Percentiles rank a stretch among this genome's conserved stretches.
Evolutionary conservation across 2,797 vertebrate genomes (phyloP).

Genomic region (Synanceia verrucosa): DNA sequence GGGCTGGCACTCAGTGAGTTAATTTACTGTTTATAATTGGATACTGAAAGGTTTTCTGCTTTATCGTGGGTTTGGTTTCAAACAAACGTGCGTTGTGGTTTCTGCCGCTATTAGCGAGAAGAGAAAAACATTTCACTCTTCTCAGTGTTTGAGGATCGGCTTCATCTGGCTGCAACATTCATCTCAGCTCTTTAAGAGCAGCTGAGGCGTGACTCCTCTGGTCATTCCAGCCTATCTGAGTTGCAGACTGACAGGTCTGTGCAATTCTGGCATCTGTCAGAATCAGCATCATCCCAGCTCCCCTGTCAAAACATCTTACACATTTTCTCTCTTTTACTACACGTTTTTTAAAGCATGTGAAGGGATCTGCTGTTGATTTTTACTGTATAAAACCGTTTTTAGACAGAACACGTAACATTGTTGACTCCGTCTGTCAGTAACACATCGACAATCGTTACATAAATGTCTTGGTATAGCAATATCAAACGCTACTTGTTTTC

Average conservation of each 20-base stretch:
- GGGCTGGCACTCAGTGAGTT: too few relatives aligned
- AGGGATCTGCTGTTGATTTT: neutral
- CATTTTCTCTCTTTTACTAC: neutral
- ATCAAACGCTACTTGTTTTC: constrained; percentile 2
- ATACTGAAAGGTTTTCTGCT: neutral
- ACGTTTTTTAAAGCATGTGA: neutral
- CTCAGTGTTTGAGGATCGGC: too few relatives aligned
- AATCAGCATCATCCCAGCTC: constrained; percentile 13
- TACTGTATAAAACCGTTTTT: neutral
- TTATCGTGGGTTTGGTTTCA: neutral
- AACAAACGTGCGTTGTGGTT: neutral
- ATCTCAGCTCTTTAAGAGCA: constrained; percentile 29
- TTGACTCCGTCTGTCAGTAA: neutral
- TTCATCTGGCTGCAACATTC: constrained; percentile 23
- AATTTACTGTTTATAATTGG: neutral
- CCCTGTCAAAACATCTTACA: constrained; percentile 21
- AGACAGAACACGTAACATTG: neutral
- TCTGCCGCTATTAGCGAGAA: neutral
- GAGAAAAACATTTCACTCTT: neutral
- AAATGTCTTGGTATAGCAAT: neutral
- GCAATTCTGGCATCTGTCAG: constrained; percentile 47
- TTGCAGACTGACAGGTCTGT: constrained; percentile 38
- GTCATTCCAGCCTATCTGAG: constrained; percentile 47
- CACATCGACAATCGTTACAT: neutral
- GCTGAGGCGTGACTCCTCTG: constrained; percentile 33